A percentile compares a stretch with the other conserved stretches of the same genome.
These are phyloP conservation scores for Sebastes schlegelii DNA, from an alignment of 2,113 vertebrate genomes.

Conservation along the genomic window DNA sequence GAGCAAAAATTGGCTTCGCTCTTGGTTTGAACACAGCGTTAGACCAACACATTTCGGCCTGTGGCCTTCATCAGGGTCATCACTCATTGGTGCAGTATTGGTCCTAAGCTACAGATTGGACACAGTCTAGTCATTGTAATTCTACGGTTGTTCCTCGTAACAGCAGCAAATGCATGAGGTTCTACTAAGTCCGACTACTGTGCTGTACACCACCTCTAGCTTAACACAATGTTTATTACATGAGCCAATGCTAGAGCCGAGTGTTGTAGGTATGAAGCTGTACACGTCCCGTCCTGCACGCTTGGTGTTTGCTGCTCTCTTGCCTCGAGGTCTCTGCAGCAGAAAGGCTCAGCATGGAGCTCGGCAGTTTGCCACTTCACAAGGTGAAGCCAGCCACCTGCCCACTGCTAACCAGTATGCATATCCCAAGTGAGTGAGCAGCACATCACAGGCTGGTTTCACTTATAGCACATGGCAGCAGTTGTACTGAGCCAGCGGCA, in stretches of 20 bases:
- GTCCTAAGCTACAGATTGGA: conserved; percentile 44
- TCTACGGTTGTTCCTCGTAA: conserved; percentile 35
- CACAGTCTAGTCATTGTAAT: neutral
- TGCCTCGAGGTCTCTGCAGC: conserved; percentile 14
- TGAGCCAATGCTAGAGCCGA: conserved; percentile 1
- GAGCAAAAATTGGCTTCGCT: no score
- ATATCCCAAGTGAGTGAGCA: neutral
- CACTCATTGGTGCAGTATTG: conserved; percentile 18
- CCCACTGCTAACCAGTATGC: conserved; percentile 6
- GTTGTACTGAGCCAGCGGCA: conserved; percentile 92
- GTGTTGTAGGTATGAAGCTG: conserved; percentile 39
- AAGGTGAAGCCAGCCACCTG: neutral
- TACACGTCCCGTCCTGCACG: conserved; percentile 10
- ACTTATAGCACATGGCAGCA: conserved; percentile 90
- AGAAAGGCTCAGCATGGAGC: conserved; percentile 15
- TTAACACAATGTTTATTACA: conserved; percentile 26
- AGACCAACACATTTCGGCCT: no score
- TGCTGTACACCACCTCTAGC: conserved; percentile 28
- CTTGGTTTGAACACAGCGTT: no score
- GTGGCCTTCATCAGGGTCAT: no score
- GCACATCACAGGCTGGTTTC: neutral
- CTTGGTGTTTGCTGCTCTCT: neutral
- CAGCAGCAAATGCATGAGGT: conserved; percentile 53
- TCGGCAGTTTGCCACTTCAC: conserved; percentile 9
- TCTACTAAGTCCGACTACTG: conserved; percentile 28